Percentiles rank a stretch among this genome's conserved stretches.
Evolutionary conservation across 2,888 invertebrate genomes (phyloP).

Genomic region (Formica aserva): DNA sequence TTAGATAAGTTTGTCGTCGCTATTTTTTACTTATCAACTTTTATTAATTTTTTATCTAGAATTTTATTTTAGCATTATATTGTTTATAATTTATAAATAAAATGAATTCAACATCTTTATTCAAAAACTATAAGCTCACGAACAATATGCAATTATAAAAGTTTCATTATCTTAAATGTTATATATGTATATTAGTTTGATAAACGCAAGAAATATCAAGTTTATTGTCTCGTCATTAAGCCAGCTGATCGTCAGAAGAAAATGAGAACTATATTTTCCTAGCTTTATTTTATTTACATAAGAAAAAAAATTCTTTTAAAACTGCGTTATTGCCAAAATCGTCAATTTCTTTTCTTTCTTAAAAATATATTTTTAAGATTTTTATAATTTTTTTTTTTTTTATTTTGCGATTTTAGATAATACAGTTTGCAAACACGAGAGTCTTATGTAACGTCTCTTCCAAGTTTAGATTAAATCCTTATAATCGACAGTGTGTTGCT

Average conservation of each 20-base stretch:
- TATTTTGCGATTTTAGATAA: not conserved
- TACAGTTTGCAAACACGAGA: not conserved
- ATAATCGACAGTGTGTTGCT: not conserved
- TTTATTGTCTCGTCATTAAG: not conserved
- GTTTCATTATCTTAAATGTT: not conserved
- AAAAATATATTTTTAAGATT: not conserved
- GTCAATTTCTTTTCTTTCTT: not conserved
- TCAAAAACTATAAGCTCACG: not conserved
- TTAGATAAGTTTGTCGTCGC: not conserved
- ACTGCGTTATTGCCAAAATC: not conserved
- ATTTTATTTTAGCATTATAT: not conserved
- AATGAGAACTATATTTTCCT: not conserved
- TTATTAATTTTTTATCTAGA: not conserved
- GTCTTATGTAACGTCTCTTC: not conserved
- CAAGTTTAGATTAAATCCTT: conserved; percentile 2
- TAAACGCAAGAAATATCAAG: not conserved
- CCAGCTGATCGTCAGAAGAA: too few species aligned
- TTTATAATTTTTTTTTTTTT: not conserved
- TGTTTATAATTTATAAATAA: not conserved
- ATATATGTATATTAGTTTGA: not conserved
- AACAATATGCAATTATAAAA: not conserved
- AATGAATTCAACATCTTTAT: not conserved
- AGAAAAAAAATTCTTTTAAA: not conserved
- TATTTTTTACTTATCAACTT: conserved; percentile 1
- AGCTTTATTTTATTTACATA: not conserved